Evolutionary conservation across 2,797 vertebrate species (phyloP), one percentile per base, ranked within the genome.

Genomic region (Lepidocolaptes lacrymiger): DNA sequence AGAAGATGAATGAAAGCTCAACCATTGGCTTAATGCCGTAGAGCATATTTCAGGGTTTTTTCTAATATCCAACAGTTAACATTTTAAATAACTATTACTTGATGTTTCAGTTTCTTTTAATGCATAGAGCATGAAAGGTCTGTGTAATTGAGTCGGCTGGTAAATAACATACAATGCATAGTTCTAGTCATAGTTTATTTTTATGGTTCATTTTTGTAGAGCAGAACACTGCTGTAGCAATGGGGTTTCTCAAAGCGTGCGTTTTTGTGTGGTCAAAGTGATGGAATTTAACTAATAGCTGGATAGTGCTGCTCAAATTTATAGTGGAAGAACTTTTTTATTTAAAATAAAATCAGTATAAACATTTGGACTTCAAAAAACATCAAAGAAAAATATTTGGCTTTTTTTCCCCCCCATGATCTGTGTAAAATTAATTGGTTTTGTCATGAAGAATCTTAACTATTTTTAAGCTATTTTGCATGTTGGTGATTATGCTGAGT

Each of bases 341-440:
- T 73, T 34, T 30, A 32, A 30, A 43, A 85, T 49, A 64, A 61
- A 34, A 27, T 6, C 10, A 71, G 6, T 52, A 28, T 27, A 5
- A 66, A 62, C 67, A 49, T 80, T 85, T 87, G 7, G 10, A 30
- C 13, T 69, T 64, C 0, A 59, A 71, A 75, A 74, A 86, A 13
- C 6, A 36, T 7, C 4, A 8, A 34, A 41, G 14, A 44, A 66
- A 54, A 90, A 43, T 72, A 58, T 30, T 74, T 68, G 12, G 13
- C 23, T 19, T 43, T 5, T 4, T 2, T 0, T 0, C 0, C 16
- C 12, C 8, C 3, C 9, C 2, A 1, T 23, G 10, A 12, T n/a
- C 39, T 88, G 2, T 12, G 19, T 91, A 34, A 85, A 78, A 16
- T 34, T 12, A 66, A 46, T 67, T 71, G 18, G 13, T 63, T 91